Percentiles rank a stretch among this genome's conserved stretches.
phyloP scores from a whole-genome alignment of 2,113 vertebrate genomes.

The Cavia aperea region DNA sequence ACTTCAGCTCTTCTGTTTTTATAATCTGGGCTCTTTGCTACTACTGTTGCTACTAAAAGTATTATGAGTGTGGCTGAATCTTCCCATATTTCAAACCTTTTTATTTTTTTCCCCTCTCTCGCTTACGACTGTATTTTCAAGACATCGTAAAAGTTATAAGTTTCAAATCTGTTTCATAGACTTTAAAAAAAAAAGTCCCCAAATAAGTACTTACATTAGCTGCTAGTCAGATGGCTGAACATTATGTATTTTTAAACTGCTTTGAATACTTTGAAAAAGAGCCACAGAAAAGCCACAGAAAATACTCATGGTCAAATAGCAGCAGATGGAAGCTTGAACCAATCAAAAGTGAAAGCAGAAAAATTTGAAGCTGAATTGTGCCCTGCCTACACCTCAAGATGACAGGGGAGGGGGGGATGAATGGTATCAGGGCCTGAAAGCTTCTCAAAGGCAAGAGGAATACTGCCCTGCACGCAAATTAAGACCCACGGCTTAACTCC shows the following conservation, averaged over 20 bases:
- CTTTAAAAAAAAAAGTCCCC: conserved; percentile 7
- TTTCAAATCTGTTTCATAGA: conserved; percentile 13
- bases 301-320: conserved; percentile 5
- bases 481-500: not conserved
- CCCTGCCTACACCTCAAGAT: not conserved
- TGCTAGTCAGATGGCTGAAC: conserved; percentile 54
- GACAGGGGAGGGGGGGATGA: not conserved
- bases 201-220: conserved; percentile 49
- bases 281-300: conserved; percentile 52
- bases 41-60: conserved; percentile 30
- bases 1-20: conserved; percentile 21
- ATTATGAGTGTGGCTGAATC: not conserved
- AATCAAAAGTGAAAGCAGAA: conserved; percentile 58
- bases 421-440: not conserved
- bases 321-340: conserved; percentile 16
- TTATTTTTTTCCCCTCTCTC: not conserved
- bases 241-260: conserved; percentile 57
- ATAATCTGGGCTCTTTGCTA: not conserved
- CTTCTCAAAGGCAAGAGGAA: not conserved
- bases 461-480: not conserved
- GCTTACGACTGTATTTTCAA: not conserved
- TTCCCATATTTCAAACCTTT: not conserved
- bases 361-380: not conserved
- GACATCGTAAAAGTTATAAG: not conserved
- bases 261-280: conserved; percentile 55